Evolutionary conservation across 2,797 vertebrate genomes (phyloP), one percentile per base, ranked within the genome.

Genomic region (Rhinogobio ventralis): DNA sequence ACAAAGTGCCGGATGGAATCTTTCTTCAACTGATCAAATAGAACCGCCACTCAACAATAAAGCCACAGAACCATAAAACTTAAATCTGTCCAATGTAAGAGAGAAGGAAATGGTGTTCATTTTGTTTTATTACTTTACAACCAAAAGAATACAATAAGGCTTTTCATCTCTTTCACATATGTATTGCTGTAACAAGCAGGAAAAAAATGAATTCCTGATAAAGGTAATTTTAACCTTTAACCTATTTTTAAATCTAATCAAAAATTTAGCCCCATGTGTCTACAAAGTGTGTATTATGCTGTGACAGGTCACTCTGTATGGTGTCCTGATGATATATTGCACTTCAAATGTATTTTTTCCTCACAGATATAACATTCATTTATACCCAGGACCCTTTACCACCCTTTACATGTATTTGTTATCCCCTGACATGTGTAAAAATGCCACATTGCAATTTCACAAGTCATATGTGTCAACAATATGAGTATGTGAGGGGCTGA

Each of bases 61-160:
- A 80, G 53, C 20, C 23, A 80, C 30, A 46, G 45, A 51, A 51
- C 46, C 45, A 80, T 80, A 80, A 80, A 80, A 74, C 72, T 74
- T 53, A 14, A 53, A 33, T 39, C 30, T 68, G 45, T 68, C 39
- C 20, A 25, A 19, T 39, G 53, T 53, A 68, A 17, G 46, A 80
- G 4, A 68, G 20, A 53, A 68, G 78, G 42, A 30, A 80, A 68
- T 80, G 14, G 20, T n/a, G 30, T 68, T 53, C 30, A 80, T 68
- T 19, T 51, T 17, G 30, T 39, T 80, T 80, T 68, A 80, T 68
- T 80, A 25, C 46, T 68, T 68, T 53, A 80, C 78, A 80, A 25
- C 64, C 30, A 68, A 80, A 39, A 53, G 20, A 53, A 36, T 36
- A 53, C 64, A 80, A 68, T 36, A 80, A 51, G 30, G 2, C 45